phyloP scores from a whole-genome alignment of 2,113 vertebrate species.

The Antechinus flavipes region DNA sequence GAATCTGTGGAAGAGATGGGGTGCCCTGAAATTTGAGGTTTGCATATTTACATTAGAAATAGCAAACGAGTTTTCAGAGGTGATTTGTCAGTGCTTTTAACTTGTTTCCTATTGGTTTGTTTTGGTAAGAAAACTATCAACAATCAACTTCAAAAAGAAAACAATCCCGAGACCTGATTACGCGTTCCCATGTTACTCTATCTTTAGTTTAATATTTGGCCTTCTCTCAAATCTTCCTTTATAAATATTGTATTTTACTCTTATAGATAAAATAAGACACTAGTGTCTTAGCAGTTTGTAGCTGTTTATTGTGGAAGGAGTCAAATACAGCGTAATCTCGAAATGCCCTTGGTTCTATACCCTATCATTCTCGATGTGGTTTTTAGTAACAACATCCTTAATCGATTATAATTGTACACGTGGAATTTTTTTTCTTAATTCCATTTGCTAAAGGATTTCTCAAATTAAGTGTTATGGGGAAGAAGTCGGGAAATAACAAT shows the following conservation, averaged over 20 bases:
- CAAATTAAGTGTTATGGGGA: slow-evolving; percentile 58
- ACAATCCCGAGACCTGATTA: slow-evolving; percentile 44
- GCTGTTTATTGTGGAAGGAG: slow-evolving; percentile 68
- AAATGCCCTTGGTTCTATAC: slow-evolving; percentile 59
- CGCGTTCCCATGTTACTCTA: slow-evolving; percentile 48
- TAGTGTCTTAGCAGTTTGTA: slow-evolving; percentile 75
- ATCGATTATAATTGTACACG: slow-evolving; percentile 59
- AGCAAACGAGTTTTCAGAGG: neutral
- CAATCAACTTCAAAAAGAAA: slow-evolving; percentile 48
- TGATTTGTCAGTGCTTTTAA: neutral
- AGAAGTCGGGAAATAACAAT: slow-evolving; percentile 53
- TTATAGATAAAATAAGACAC: slow-evolving; percentile 70
- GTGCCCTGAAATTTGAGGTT: slow-evolving; percentile 49
- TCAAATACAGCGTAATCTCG: slow-evolving; percentile 39
- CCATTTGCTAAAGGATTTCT: slow-evolving; percentile 53
- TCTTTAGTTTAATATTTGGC: slow-evolving; percentile 66
- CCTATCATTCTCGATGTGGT: slow-evolving; percentile 40
- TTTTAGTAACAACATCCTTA: slow-evolving; percentile 64
- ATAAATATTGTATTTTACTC: slow-evolving; percentile 70
- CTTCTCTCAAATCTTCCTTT: slow-evolving; percentile 58
- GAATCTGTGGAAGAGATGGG: slow-evolving; percentile 26
- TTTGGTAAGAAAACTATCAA: slow-evolving; percentile 34
- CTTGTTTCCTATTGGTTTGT: slow-evolving; percentile 44
- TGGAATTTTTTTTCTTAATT: slow-evolving; percentile 57
- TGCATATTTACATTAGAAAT: slow-evolving; percentile 42